Evolutionary conservation across 2,113 vertebrate species (phyloP).

Genomic region (Baryphthengus martii): DNA sequence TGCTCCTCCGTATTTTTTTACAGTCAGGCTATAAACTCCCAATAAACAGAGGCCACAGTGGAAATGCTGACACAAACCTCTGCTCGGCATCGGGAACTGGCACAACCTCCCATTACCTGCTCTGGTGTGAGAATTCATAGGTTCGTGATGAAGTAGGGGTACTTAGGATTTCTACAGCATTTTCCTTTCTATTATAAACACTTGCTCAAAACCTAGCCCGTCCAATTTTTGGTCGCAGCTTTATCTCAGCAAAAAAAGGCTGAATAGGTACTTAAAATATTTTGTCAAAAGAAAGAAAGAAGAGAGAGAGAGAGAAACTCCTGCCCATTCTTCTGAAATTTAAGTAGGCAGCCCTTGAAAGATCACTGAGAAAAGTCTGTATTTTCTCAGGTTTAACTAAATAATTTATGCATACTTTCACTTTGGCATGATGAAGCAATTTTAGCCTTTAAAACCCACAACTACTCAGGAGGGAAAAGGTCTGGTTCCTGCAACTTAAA

Average conservation of each 20-base stretch:
- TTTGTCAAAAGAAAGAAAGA: conserved; percentile 71
- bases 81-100: neutral
- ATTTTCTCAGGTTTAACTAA: conserved; percentile 92
- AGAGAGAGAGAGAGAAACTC: conserved; percentile 25
- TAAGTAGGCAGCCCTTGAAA: conserved; percentile 80
- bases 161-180: conserved; percentile 38
- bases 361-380: conserved; percentile 83
- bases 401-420: conserved; percentile 96
- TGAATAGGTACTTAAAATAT: conserved; percentile 69
- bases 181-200: conserved; percentile 46
- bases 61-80: conserved; percentile 9
- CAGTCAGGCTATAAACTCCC: conserved; percentile 7
- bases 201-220: conserved; percentile 43
- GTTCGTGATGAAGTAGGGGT: conserved; percentile 19
- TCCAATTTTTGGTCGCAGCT: conserved; percentile 66
- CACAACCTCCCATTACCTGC: conserved; percentile 14
- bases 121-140: conserved; percentile 9
- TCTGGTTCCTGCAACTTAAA: conserved; percentile 91
- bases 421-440: conserved; percentile 97
- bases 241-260: conserved; percentile 58
- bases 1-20: conserved; percentile 24
- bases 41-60: neutral
- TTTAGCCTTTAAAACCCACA: conserved; percentile 90
- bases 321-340: conserved; percentile 81
- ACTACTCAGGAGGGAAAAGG: conserved; percentile 85